Evolutionary conservation across 2,888 invertebrate genomes (phyloP), one percentile per base, ranked within the genome.

Genomic region (Nemurella pictetii): DNA sequence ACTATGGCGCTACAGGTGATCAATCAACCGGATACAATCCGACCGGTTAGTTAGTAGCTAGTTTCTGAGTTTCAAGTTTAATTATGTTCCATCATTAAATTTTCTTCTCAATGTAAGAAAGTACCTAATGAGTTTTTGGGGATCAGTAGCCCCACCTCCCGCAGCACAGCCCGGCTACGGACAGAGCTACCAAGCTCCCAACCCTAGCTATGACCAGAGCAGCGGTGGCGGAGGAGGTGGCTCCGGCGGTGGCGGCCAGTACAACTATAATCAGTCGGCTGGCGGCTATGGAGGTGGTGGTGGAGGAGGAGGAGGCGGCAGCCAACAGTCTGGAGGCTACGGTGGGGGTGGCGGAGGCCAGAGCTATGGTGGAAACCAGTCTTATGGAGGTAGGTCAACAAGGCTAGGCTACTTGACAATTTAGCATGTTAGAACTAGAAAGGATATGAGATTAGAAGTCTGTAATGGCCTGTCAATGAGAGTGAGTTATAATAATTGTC

Each of bases 161-260:
- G 84, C 35, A 32, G 75, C 72, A 4, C 84, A 82, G 25, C 84
- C 85, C 28, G 82, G 85, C 55, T 84, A 85, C 80, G 85, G 86
- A 74, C 87, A 87, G 72, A 85, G 84, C 72, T 87, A 87, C 80
- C 86, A 84, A 26, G 75, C 86, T 15, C 85, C 83, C 25, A 85
- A 84, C 12, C 84, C 84, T 29, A 77, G 85, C 25, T 87, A 87
- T 83, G 87, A 87, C 28, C 87, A 87, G 80, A 91, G 91, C 88
- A 90, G 91, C 89, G 87, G 92, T 81, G 89, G 89, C 89, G 89
- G 92, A 36, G 89, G 89, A 83, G 91, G 92, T 83, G 90, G 92
- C 91, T 89, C 92, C 72, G 89, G 55, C 20, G 87, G 92, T 84
- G 88, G 84, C 27, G 78, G 82, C 29, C 84, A 84, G 75, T 86